A percentile compares a stretch with the other conserved stretches of the same genome.
phyloP scores from a whole-genome alignment of 2,113 vertebrate species.

The Corynorhinus townsendii region DNA sequence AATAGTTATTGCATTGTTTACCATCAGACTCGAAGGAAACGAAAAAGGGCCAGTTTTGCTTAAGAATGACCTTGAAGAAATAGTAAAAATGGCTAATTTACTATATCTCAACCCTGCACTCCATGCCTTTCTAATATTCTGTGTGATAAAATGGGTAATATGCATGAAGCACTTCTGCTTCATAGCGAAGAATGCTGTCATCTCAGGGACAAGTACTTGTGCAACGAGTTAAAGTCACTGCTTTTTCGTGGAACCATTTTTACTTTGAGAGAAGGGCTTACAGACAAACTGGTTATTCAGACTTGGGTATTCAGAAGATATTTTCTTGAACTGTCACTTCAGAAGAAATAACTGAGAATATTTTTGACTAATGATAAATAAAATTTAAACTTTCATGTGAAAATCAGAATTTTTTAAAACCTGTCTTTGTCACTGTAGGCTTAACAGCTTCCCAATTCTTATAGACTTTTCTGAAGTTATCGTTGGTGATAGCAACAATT shows the following conservation, averaged over 20 bases:
- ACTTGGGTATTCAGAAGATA: background rate
- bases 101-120: background rate
- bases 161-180: background rate
- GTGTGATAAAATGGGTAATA: background rate
- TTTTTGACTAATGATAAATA: background rate
- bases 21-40: background rate
- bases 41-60: background rate
- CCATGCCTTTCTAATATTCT: background rate
- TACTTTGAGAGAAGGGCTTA: background rate
- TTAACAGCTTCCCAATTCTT: background rate
- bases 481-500: background rate
- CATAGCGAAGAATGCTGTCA: background rate
- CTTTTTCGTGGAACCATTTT: background rate
- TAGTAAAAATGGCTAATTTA: background rate
- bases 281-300: background rate
- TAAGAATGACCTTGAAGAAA: background rate
- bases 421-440: background rate
- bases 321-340: background rate
- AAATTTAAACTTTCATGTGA: background rate
- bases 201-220: background rate
- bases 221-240: background rate
- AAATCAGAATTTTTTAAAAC: slow-evolving; percentile 1
- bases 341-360: background rate
- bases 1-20: background rate
- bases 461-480: background rate